Evolutionary conservation across 2,113 vertebrate species (phyloP), one percentile per base, ranked within the genome.

Genomic region (Mastomys coucha): DNA sequence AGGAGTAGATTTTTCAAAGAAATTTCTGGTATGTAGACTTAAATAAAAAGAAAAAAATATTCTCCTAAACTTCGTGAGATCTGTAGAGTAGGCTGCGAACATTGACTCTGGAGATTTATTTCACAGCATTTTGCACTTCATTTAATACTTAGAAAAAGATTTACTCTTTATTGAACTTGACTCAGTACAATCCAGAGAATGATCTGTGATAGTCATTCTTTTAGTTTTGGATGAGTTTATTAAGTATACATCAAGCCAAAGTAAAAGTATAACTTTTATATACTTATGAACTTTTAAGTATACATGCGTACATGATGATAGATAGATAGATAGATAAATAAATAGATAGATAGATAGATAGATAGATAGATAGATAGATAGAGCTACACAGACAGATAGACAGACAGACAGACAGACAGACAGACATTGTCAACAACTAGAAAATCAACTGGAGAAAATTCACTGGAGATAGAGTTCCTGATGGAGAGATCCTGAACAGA

Each of bases 1-100:
- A 49, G 90, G 92, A 93, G 85, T 94, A 96, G 85, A 88, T 97
- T 95, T 97, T 92, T 73, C 45, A 70, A 92, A 94, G n/a, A 95
- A 77, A 39, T 70, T 93, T 78, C 56, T 84, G 51, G n/a, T 58
- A 31, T 86, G n/a, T 58, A 91, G 72, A 89, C 19, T 93, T 67
- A 42, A 73, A 42, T 73, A 73, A 73, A 73, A 26, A 67, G 60
- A 22, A 86, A 85, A 85, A 88, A 73, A 53, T 24, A 26, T 7
- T 53, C 53, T 82, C 63, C 36, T 87, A 60, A 73, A 88, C 72
- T 96, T 85, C 67, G 26, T 53, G 1, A 5, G 42, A 9, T 92
- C 22, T 53, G 0, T 31, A 26, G 42, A 92, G 36, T 42, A 16
- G 39, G 3, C 16, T 58, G 39, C 63, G 36, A 67, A 8, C 16